These are phyloP conservation scores for Hydropsyche tenuis DNA, from an alignment of 1,140 invertebrate species.

Conservation along the genomic window DNA sequence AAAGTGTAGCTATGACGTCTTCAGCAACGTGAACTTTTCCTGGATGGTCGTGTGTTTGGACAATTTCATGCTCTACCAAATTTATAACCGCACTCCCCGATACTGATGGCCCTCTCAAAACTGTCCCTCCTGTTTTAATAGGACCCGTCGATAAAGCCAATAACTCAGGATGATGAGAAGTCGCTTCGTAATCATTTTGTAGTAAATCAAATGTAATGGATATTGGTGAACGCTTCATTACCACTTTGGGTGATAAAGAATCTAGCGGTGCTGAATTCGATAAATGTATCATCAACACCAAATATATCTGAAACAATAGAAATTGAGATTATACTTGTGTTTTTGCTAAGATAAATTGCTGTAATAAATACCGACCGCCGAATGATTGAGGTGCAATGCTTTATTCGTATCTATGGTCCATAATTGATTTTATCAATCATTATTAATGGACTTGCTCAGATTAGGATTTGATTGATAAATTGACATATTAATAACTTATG, in stretches of 20 bases:
- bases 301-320: constrained; percentile 27
- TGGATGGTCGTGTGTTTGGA: constrained; percentile 36
- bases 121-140: constrained; percentile 22
- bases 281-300: background rate
- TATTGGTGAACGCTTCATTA: constrained; percentile 6
- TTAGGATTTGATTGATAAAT: no score
- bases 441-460: no score
- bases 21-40: constrained; percentile 18
- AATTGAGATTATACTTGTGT: background rate
- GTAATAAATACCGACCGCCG: no score
- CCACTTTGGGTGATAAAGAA: constrained; percentile 1
- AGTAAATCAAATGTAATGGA: constrained; percentile 7
- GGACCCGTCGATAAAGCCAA: constrained; percentile 25
- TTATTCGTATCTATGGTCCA: no score
- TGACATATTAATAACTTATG: no score
- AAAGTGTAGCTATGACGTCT: constrained; percentile 21
- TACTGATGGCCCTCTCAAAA: constrained; percentile 37
- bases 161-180: constrained; percentile 5
- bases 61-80: constrained; percentile 34
- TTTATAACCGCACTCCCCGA: constrained; percentile 38
- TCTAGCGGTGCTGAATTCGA: constrained; percentile 10
- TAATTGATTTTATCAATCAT: no score
- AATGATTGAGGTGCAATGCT: no score
- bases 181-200: background rate
- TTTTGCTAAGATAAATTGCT: no score